Evolutionary conservation across 1,140 invertebrate species (phyloP), one percentile per base, ranked within the genome.

Genomic region (Phenacoccus solenopsis): DNA sequence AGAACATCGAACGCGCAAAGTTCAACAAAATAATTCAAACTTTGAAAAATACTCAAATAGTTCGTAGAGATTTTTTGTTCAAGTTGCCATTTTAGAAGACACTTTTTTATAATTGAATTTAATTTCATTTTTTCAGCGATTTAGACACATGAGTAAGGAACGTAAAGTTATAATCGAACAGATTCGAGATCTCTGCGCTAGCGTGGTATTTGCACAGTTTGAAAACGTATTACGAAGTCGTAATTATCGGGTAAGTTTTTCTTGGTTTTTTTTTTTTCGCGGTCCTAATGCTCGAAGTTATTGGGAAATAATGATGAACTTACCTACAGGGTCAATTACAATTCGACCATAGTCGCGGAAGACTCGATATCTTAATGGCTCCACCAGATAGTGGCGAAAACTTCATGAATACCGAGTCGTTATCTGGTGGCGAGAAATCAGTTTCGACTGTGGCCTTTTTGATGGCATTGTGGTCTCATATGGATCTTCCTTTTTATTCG

Each of bases 401-500:
- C 4, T 69, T 38, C 16, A 49, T 69, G 32, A 49, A 69, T 20
- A 69, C 30, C 16, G 38, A 25, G 30, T 69, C 68, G 72, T 80
- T 98, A 38, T 97, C 94, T 3, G 96, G 96, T 57, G 96, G 96
- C 10, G 96, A 99, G 82, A 83, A 93, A 56, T 97, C 95, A 3
- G 98, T 91, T 80, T 88, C 93, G 0, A 98, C 94, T 0, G 89
- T 98, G 9, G 91, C 93, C 20, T 94, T 98, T 76, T 87, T 99
- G 70, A 85, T 98, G 75, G 85, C 96, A 1, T 81, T 99, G 13
- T 98, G 96, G 96, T 88, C 93, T 56, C 88, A 87, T 68, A 89
- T 93, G 75, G 86, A 90, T 72, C 85, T 92, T 71, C 96, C 96
- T 0, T 98, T 98, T 79, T 90, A 93, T 77, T 94, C 97, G 77